These are phyloP conservation scores for Yasuhikotakia modesta DNA, from an alignment of 2,797 vertebrate species.

Conservation along the genomic window DNA sequence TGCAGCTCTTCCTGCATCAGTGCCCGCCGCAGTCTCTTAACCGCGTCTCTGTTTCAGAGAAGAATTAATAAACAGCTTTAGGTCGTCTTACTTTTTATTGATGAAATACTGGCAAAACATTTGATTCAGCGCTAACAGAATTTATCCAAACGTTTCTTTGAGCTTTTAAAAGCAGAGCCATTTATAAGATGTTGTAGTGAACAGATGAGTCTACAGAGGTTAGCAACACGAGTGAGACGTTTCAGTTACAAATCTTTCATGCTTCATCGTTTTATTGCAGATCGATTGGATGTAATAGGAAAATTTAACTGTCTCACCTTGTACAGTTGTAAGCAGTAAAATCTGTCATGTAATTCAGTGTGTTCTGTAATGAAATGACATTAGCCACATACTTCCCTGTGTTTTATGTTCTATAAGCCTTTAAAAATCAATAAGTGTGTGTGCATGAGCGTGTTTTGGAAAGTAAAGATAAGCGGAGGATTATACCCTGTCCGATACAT, in stretches of 20 bases:
- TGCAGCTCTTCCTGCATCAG: slow-evolving; percentile 42
- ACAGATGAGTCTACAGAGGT: slow-evolving; percentile 18
- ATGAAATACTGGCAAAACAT: slow-evolving; percentile 38
- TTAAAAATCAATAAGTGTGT: slow-evolving; percentile 36
- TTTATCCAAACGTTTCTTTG: slow-evolving; percentile 30
- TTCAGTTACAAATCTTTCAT: slow-evolving; percentile 31
- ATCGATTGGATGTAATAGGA: slow-evolving; percentile 41
- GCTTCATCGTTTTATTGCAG: slow-evolving; percentile 42
- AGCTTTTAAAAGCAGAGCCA: slow-evolving; percentile 31
- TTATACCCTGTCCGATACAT: not conserved
- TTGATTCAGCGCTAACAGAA: slow-evolving; percentile 55
- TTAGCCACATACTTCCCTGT: slow-evolving; percentile 16
- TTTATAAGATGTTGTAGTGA: slow-evolving; percentile 29
- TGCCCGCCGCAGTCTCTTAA: slow-evolving; percentile 39
- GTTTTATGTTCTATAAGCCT: slow-evolving; percentile 31
- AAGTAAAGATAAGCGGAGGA: slow-evolving; percentile 24
- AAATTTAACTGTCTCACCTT: slow-evolving; percentile 41
- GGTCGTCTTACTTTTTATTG: slow-evolving; percentile 51
- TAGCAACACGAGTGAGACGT: slow-evolving; percentile 24
- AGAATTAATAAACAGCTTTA: slow-evolving; percentile 55
- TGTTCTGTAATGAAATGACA: slow-evolving; percentile 31
- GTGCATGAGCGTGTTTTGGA: not conserved
- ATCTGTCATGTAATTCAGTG: slow-evolving; percentile 17
- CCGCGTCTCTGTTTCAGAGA: slow-evolving; percentile 50
- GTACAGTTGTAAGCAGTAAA: slow-evolving; percentile 31